A percentile compares a stretch with the other conserved stretches of the same genome.
Conservation (phyloP, 2,797 vertebrate genomes). For the Parauchenoglanis ngamensis region DNA sequence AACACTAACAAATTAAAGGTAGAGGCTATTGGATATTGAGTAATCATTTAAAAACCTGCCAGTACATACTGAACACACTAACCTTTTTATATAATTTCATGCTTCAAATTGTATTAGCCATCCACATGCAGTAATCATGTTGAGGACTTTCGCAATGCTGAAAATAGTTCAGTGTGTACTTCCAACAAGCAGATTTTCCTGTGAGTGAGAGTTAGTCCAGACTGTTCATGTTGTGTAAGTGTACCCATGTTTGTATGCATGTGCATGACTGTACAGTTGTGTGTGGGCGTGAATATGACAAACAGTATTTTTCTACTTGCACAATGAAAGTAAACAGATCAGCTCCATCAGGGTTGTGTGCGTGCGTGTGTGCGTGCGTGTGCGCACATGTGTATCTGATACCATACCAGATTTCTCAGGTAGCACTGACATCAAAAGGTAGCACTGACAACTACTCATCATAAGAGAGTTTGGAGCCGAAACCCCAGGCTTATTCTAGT, state of each 20-base stretch:
- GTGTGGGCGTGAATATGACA: conserved; percentile 61
- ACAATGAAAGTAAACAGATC: conserved; percentile 63
- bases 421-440: conserved; percentile 8
- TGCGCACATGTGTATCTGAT: background rate
- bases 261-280: conserved; percentile 27
- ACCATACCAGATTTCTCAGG: conserved; percentile 12
- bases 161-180: conserved; percentile 7
- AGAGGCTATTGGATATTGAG: background rate
- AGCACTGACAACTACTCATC: conserved; percentile 15
- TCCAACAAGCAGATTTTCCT: conserved; percentile 18
- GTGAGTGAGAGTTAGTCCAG: conserved; percentile 11
- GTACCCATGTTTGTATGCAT: conserved; percentile 21
- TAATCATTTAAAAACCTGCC: background rate
- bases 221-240: conserved; percentile 16
- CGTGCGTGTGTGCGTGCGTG: conserved; percentile 13
- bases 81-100: background rate
- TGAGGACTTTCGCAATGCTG: background rate
- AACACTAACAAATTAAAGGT: background rate
- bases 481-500: conserved; percentile 30
- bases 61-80: background rate
- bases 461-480: conserved; percentile 29
- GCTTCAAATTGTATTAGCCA: background rate
- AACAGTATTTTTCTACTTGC: conserved; percentile 47
- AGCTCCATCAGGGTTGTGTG: conserved; percentile 21
- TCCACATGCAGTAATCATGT: background rate